Base-by-base conservation (phyloP, 2,888 invertebrate genomes). In the Megalurothrips usitatus region DNA sequence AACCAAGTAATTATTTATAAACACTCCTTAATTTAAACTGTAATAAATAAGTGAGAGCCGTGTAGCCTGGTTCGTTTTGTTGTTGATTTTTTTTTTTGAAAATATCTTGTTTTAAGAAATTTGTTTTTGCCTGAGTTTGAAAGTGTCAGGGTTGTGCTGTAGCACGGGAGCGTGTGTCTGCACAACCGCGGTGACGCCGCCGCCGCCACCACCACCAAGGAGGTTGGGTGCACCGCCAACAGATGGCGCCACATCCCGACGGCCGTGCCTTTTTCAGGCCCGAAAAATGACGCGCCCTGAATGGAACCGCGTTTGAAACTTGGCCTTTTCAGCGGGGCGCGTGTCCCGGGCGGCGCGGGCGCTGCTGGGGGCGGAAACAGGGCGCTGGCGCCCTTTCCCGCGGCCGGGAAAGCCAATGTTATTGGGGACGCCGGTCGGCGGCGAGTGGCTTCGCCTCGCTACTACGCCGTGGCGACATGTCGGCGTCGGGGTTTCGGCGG, bases 1-100 rank as follows among this genome's bases (percentile, higher is more conserved):
- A 75, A 75, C 68, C 26, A 26, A 75, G 68, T 23, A 75, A 75
- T 26, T 75, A 75, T 75, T 75, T 75, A 75, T 75, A 43, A 43
- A 75, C 68, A 68, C 68, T 23, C 68, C 68, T 75, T 58, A 9
- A 26, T 75, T 75, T 43, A 26, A 26, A 75, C 23, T 75, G 23
- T 26, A 75, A 75, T 75, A 75, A 75, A 43, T 43, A 43, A 75
- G 26, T 75, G 68, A 75, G 19, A 75, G 23, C 23, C 23, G 10
- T 75, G 68, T 23, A 26, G 26, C 26, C 68, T 23, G 68, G n/a
- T 43, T 58, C 6, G n/a, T 75, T 75, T 75, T 75, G 68, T 68
- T 68, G n/a, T 68, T 23, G 26, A 26, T 12, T 23, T 12, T 23
- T 26, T 12, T 23, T n/a, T n/a, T 68, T 68, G n/a, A 63, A 52